Percentiles rank a stretch among this genome's conserved stretches.
Conservation (phyloP, 2,113 vertebrate genomes). For the Uria aalge region DNA sequence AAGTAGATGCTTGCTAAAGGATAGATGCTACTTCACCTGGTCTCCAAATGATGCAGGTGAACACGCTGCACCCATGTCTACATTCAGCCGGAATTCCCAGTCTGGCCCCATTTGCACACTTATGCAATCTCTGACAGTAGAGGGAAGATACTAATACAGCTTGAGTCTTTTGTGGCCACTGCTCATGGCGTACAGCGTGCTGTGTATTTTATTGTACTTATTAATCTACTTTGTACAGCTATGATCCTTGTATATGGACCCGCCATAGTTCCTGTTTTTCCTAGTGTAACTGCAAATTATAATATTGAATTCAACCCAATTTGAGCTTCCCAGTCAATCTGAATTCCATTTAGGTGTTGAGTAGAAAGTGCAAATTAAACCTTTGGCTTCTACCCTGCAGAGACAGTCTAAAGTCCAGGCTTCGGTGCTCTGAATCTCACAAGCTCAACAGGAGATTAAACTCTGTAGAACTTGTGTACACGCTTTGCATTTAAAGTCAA, state of each 20-base stretch:
- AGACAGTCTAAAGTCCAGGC: neutral
- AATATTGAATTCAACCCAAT: neutral
- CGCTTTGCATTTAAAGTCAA: neutral
- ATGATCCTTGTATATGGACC: accelerated
- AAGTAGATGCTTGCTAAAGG: neutral
- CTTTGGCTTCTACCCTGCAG: neutral
- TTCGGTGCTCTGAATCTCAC: neutral
- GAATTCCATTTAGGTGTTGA: neutral
- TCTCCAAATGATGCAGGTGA: neutral
- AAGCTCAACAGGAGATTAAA: neutral
- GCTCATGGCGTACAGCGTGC: neutral
- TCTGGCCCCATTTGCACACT: accelerated
- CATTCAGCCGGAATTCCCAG: neutral
- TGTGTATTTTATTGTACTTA: neutral
- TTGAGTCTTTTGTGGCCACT: neutral
- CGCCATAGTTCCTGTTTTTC: neutral
- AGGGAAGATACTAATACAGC: neutral
- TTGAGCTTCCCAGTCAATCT: neutral
- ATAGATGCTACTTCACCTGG: accelerated
- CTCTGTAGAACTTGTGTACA: neutral
- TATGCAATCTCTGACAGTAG: neutral
- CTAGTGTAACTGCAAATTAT: neutral
- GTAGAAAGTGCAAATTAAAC: neutral
- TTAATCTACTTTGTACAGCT: neutral
- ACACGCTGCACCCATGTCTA: accelerated